Evolutionary conservation across 2,888 invertebrate genomes (phyloP).

Genomic region (Meloe dianella): DNA sequence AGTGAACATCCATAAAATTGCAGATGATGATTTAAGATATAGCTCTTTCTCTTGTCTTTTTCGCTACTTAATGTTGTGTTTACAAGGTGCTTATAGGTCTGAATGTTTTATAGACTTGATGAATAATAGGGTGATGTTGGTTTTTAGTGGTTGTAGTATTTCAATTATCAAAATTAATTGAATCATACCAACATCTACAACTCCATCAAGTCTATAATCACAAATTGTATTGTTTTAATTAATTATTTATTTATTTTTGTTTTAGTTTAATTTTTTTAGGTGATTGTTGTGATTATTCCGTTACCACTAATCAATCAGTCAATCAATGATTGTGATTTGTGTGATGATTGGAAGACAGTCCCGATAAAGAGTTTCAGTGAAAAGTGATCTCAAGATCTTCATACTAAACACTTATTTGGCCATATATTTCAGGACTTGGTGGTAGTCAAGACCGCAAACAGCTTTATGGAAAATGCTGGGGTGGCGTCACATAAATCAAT

Average conservation of each 20-base stretch:
- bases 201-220: neutral
- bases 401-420: constrained; percentile 61
- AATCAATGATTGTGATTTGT: neutral
- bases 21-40: constrained; percentile 60
- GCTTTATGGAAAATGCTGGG: constrained; percentile 62
- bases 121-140: constrained; percentile 28
- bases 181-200: constrained; percentile 33
- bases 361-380: constrained; percentile 52
- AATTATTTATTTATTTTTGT: neutral
- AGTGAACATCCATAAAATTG: constrained; percentile 58
- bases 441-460: constrained; percentile 60
- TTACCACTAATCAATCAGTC: neutral
- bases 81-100: constrained; percentile 52
- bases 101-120: constrained; percentile 26
- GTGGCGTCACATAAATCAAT: constrained; percentile 68
- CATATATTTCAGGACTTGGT: constrained; percentile 57
- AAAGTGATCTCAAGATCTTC: constrained; percentile 58
- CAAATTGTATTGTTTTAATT: neutral
- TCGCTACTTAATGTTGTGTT: constrained; percentile 57
- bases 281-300: neutral
- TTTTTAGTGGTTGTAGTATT: constrained; percentile 26
- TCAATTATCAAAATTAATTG: constrained; percentile 48
- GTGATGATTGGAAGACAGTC: constrained; percentile 27
- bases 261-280: neutral
- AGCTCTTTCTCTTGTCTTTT: constrained; percentile 51